phyloP scores from a whole-genome alignment of 2,888 invertebrate genomes.

The Stramonita haemastoma region DNA sequence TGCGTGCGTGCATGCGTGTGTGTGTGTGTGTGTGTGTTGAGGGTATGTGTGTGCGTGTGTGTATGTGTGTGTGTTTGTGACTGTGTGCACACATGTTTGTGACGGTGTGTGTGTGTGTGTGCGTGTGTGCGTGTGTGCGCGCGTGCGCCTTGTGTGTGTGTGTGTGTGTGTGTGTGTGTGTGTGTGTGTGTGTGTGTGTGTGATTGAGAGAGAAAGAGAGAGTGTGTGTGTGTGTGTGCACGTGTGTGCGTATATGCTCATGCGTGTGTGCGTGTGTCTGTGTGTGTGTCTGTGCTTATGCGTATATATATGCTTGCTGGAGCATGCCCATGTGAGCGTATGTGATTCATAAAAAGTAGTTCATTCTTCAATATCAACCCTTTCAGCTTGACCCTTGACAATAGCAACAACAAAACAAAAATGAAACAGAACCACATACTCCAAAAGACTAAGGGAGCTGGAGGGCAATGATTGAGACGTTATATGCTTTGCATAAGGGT shows the following conservation, averaged over 20 bases:
- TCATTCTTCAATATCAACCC: no score
- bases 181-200: not conserved
- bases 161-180: conserved; percentile 4
- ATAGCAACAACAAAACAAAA: no score
- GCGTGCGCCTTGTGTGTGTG: not conserved
- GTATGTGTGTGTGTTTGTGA: no score
- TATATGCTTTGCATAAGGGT: not conserved
- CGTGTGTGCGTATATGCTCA: not conserved
- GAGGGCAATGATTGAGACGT: not conserved
- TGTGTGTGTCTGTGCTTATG: not conserved
- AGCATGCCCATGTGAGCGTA: not conserved
- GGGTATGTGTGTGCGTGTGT: no score
- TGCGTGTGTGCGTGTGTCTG: conserved; percentile 27
- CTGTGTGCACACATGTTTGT: no score
- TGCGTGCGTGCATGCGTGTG: no score
- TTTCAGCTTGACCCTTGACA: no score
- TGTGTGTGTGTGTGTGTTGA: no score
- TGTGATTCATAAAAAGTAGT: not conserved
- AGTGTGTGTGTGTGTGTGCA: not conserved
- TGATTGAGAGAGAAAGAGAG: not conserved
- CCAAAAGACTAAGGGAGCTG: not conserved
- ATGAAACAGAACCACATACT: not conserved
- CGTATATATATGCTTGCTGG: not conserved
- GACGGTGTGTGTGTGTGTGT: no score
- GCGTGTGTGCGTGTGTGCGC: no score